These are phyloP conservation scores for Clistopyga incitator DNA, from an alignment of 2,888 invertebrate genomes.

Conservation along the genomic window DNA sequence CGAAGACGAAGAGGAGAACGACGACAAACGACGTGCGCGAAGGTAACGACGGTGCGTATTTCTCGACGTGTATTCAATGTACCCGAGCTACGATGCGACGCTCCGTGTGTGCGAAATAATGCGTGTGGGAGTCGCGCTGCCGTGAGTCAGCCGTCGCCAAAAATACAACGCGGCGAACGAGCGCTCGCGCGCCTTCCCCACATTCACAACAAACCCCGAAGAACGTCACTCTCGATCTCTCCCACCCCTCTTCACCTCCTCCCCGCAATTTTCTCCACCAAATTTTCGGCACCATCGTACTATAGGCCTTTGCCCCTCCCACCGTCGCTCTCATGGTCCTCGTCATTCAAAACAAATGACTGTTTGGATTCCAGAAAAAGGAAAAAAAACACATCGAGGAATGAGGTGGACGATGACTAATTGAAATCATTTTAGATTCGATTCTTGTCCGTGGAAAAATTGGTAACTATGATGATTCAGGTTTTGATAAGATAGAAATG, in stretches of 20 bases:
- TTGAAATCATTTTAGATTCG: conserved; percentile 6
- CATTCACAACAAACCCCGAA: conserved; percentile 77
- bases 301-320: neutral
- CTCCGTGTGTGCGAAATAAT: conserved; percentile 71
- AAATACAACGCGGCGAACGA: conserved; percentile 74
- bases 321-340: conserved; percentile 11
- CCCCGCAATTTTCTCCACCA: conserved; percentile 42
- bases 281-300: conserved; percentile 8
- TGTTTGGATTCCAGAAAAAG: conserved; percentile 52
- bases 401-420: neutral
- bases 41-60: conserved; percentile 71
- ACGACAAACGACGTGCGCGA: conserved; percentile 69
- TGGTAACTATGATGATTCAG: neutral
- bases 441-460: neutral
- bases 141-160: conserved; percentile 79
- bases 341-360: conserved; percentile 42
- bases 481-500: neutral
- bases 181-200: conserved; percentile 63
- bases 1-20: conserved; percentile 66
- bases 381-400: conserved; percentile 8
- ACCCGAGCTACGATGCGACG: conserved; percentile 50
- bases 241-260: conserved; percentile 39
- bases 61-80: conserved; percentile 45
- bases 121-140: conserved; percentile 76
- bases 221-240: conserved; percentile 72